Evolutionary conservation across 1,140 invertebrate genomes (phyloP).

Genomic region (Adoxophyes honmai): DNA sequence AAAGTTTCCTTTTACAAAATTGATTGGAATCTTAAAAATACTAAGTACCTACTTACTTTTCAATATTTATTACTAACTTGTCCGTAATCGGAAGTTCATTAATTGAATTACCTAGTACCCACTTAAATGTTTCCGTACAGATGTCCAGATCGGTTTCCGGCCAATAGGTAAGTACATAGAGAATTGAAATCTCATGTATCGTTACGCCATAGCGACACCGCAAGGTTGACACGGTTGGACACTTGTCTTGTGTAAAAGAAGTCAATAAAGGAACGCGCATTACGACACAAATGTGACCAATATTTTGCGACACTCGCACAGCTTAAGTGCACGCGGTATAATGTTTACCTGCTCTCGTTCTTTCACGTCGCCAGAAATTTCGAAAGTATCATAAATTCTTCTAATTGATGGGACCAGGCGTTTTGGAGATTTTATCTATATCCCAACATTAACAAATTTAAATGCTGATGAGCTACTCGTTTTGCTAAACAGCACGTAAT

Average conservation of each 20-base stretch:
- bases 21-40: too few relatives aligned
- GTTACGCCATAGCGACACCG: background rate
- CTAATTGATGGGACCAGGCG: background rate
- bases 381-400: background rate
- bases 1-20: too few relatives aligned
- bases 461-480: too few relatives aligned
- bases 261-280: constrained; percentile 7
- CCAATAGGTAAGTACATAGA: background rate
- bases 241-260: constrained; percentile 13
- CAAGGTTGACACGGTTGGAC: constrained; percentile 6
- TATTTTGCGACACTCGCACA: constrained; percentile 5
- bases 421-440: too few relatives aligned
- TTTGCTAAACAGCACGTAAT: too few relatives aligned
- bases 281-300: constrained; percentile 9
- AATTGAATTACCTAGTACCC: too few relatives aligned
- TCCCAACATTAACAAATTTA: too few relatives aligned
- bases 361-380: background rate
- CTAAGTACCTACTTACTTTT: too few relatives aligned
- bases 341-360: background rate
- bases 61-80: too few relatives aligned
- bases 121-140: too few relatives aligned
- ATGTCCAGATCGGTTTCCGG: background rate
- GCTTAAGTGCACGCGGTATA: background rate
- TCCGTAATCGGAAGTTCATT: too few relatives aligned
- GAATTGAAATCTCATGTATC: constrained; percentile 5